A percentile compares a stretch with the other conserved stretches of the same genome.
Evolutionary conservation across 2,888 invertebrate species (phyloP).

Genomic region (Eristalis intricaria): DNA sequence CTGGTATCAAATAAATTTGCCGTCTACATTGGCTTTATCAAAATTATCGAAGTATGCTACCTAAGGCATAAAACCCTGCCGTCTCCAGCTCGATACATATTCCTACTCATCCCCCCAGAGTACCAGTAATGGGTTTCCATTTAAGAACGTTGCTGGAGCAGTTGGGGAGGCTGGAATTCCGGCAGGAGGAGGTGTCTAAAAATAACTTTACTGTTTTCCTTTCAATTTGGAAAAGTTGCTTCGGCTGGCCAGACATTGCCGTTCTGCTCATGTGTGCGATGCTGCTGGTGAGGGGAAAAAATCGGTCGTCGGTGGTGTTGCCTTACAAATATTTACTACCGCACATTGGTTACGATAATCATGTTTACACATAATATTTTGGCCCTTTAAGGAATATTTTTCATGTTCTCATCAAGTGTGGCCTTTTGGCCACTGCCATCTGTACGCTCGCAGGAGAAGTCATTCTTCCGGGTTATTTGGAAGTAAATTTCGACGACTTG

Average conservation of each 20-base stretch:
- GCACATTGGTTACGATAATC: conserved; percentile 10
- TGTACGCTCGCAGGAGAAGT: not conserved
- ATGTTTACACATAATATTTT: conserved; percentile 3
- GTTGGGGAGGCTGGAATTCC: not conserved
- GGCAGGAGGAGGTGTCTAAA: not conserved
- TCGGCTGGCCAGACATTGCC: not conserved
- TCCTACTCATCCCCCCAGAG: not conserved
- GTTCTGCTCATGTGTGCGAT: not conserved
- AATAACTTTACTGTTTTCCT: not conserved
- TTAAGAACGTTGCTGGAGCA: not conserved
- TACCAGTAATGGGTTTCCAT: not conserved
- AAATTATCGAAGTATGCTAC: conserved; percentile 21
- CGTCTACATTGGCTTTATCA: conserved; percentile 20
- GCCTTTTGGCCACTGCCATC: not conserved
- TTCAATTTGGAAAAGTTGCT: not conserved
- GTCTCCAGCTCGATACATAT: not conserved
- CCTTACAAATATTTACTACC: conserved; percentile 1
- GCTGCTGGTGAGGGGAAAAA: not conserved
- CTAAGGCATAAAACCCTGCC: conserved; percentile 20
- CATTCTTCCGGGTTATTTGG: not conserved
- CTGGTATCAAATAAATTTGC: conserved; percentile 30
- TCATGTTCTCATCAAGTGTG: not conserved
- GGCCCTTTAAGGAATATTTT: not conserved
- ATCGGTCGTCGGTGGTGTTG: not conserved
- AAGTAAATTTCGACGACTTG: not conserved